Evolutionary conservation across 2,888 invertebrate genomes (phyloP).

Genomic region (Macrosoma leucophasiata): DNA sequence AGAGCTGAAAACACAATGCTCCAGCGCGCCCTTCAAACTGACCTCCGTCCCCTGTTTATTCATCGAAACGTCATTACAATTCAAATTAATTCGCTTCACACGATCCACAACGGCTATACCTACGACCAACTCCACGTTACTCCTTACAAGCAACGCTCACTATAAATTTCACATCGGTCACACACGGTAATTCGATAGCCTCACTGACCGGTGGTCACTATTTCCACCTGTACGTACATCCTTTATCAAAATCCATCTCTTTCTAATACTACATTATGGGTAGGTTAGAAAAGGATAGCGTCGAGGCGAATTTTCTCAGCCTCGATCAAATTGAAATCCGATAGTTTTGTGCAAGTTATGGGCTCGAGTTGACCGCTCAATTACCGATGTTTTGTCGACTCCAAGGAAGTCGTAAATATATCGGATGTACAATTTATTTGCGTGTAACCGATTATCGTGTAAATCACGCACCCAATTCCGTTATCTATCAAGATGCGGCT

Average conservation of each 20-base stretch:
- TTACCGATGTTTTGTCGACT: constrained; percentile 56
- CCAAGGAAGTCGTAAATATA: constrained; percentile 65
- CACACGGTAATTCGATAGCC: constrained; percentile 54
- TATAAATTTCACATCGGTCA: constrained; percentile 60
- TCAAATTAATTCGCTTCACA: constrained; percentile 62
- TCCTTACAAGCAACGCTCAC: constrained; percentile 41
- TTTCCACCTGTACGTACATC: constrained; percentile 51
- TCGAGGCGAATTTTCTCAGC: constrained; percentile 36
- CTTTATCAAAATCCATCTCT: constrained; percentile 28
- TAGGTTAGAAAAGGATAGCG: constrained; percentile 31
- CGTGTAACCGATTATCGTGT: no score
- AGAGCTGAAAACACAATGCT: constrained; percentile 26
- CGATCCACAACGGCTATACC: constrained; percentile 49
- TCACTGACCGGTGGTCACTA: constrained; percentile 62
- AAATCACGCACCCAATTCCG: no score
- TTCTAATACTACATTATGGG: constrained; percentile 1
- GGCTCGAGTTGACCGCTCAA: constrained; percentile 62
- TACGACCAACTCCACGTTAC: constrained; percentile 59
- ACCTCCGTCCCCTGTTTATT: constrained; percentile 43
- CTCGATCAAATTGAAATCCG: constrained; percentile 52
- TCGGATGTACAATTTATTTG: constrained; percentile 26
- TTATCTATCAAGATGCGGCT: no score
- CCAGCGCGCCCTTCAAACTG: constrained; percentile 44
- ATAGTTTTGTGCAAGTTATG: constrained; percentile 59
- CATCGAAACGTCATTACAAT: constrained; percentile 52